Evolutionary conservation across 1,140 invertebrate species (phyloP), one percentile per base, ranked within the genome.

Genomic region (Drosophila grimshawi): DNA sequence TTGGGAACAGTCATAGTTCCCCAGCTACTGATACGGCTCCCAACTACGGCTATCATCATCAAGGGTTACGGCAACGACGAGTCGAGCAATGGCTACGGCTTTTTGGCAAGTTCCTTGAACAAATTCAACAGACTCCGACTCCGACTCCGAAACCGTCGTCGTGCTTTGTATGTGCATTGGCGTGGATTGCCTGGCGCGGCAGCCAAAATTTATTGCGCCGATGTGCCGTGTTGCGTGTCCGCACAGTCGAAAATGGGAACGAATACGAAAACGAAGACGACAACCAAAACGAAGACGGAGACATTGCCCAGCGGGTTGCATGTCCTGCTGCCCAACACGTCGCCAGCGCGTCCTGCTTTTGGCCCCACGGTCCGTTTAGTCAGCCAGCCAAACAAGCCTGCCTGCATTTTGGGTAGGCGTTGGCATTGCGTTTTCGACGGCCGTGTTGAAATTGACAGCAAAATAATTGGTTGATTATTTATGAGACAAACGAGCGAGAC

Each of bases 391-490:
- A 19, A 19, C 19, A 19, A 19, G 19, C 11, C 33, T 48, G 32
- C 43, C 52, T 72, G 53, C 52, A 62, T 51, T 55, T 61, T 56
- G 46, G 53, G 70, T 73, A 78, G 76, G 69, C 85, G 78, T 80
- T 80, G 81, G 68, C 77, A 77, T 80, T 88, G 85, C 80, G 80
- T 88, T 88, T 89, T 88, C 78, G 73, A 74, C 79, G 85, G 83
- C 81, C 85, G 88, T 91, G 88, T 91, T 91, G 88, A 89, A 91
- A 91, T 91, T 91, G 88, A 91, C 88, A 91, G 88, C 70, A 91
- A 91, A 91, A 91, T 91, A 91, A 91, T 91, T 91, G 88, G 83
- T 88, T 83, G 80, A 85, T 91, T 91, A 91, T 91, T 91, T 91
- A 91, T 91, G 88, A 78, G 82, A 66, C 66, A 71, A 78, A 78